Base-by-base conservation (phyloP, 2,113 vertebrate species). In the Cathartes aura region DNA sequence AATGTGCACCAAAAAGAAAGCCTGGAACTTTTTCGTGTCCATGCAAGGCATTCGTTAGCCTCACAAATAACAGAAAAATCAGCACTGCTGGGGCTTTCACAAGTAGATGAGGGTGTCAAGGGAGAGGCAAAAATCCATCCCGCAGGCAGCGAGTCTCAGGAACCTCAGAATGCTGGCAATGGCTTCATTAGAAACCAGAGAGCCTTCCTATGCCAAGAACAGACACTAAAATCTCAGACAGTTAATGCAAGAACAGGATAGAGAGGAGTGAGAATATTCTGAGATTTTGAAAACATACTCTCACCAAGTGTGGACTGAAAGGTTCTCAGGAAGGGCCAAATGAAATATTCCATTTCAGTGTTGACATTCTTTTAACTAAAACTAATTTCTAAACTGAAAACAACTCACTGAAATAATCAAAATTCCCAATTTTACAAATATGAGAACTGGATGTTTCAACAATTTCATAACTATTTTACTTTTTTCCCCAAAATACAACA, bases 221-320 rank as follows among this genome's bases (percentile, higher is more conserved):
- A 96, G 96, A 95, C 90, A 97, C 93, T 96, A 93, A 97, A 97
- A 96, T 96, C 93, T 95, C 85, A 93, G 91, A 96, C 96, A 91
- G 90, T 90, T 92, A 96, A 89, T 94, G 94, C 90, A 93, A 96
- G 92, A 95, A 91, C 86, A 93, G 95, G 85, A 95, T 67, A 86
- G 92, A 93, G 81, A 92, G 66, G 67, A 84, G 90, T 93, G 93
- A 96, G 81, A 95, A 96, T 91, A 94, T 96, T 96, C 71, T 76
- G 89, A 94, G 78, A 96, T 95, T 96, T 70, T 96, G 91, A 95
- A 97, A 97, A 94, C 89, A 94, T 72, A 79, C 74, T 91, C 93
- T 94, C 59, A 95, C 83, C 93, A 80, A 97, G 84, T 68, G 73
- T 85, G 83, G 81, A 97, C 93, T 93, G 89, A 95, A 81, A 89